Conservation (phyloP, 2,888 invertebrate genomes). For the Lepidochrysops patricia region DNA sequence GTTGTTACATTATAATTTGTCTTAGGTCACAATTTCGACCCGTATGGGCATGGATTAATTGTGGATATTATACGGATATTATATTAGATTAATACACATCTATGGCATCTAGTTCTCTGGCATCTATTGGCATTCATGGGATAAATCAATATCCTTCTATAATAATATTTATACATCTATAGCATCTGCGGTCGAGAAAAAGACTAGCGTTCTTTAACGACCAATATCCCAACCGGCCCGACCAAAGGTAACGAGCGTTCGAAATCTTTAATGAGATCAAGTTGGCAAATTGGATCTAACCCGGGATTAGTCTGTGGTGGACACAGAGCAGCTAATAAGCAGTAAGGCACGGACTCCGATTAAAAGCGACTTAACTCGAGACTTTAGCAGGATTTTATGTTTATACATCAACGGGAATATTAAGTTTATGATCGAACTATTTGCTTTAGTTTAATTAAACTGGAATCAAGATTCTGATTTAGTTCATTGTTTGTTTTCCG, state of each 20-base stretch:
- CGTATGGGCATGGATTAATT: no score
- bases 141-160: no score
- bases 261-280: conserved; percentile 54
- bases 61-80: no score
- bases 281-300: conserved; percentile 63
- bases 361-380: conserved; percentile 58
- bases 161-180: no score
- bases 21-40: no score
- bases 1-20: no score
- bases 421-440: neutral
- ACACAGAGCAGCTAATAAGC: conserved; percentile 64
- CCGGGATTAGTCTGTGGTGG: conserved; percentile 56
- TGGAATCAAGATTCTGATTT: no score
- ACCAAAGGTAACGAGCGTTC: conserved; percentile 17
- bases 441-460: neutral
- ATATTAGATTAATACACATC: no score
- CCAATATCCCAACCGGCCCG: neutral
- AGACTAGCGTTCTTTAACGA: neutral
- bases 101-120: no score
- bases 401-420: conserved; percentile 13
- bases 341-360: conserved; percentile 54
- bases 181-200: no score
- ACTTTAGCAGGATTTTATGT: conserved; percentile 13
- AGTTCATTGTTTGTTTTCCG: no score
- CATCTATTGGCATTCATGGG: no score